Conservation (phyloP, 2,113 vertebrate genomes). For the Eolophus roseicapilla region DNA sequence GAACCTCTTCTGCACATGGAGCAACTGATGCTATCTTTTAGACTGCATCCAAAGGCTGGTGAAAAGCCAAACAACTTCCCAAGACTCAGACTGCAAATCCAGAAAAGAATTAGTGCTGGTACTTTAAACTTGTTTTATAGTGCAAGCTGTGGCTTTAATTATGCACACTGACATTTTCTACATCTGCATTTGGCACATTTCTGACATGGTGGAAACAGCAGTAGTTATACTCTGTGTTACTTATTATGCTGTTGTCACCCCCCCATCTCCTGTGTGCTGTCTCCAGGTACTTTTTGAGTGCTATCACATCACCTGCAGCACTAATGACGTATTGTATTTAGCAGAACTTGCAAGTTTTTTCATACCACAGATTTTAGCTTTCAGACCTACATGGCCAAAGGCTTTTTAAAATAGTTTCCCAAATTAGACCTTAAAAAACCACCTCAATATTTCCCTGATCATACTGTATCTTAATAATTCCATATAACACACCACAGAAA, state of each 20-base stretch:
- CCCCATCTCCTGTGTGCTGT: rapidly evolving
- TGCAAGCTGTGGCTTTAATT: not conserved
- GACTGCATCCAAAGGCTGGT: rapidly evolving
- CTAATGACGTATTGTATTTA: not conserved
- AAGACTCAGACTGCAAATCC: not conserved
- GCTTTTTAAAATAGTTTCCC: not conserved
- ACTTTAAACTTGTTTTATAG: not conserved
- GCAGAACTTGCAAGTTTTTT: not conserved
- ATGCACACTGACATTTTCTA: rapidly evolving
- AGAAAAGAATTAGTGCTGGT: not conserved
- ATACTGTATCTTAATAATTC: not conserved
- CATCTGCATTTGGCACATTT: not conserved
- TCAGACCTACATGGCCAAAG: not conserved
- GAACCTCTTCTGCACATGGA: not conserved
- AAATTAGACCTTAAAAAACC: not conserved
- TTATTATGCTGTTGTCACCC: not conserved
- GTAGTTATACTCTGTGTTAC: not conserved
- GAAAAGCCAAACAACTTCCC: not conserved
- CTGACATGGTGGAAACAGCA: not conserved
- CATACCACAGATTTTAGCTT: not conserved
- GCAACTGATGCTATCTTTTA: not conserved
- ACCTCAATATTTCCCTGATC: not conserved
- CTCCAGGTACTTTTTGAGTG: not conserved
- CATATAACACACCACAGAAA: not conserved
- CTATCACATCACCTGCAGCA: not conserved